Percentiles rank a stretch among this genome's conserved stretches.
Evolutionary conservation across 2,797 vertebrate species (phyloP).

Genomic region (Macropodus opercularis): DNA sequence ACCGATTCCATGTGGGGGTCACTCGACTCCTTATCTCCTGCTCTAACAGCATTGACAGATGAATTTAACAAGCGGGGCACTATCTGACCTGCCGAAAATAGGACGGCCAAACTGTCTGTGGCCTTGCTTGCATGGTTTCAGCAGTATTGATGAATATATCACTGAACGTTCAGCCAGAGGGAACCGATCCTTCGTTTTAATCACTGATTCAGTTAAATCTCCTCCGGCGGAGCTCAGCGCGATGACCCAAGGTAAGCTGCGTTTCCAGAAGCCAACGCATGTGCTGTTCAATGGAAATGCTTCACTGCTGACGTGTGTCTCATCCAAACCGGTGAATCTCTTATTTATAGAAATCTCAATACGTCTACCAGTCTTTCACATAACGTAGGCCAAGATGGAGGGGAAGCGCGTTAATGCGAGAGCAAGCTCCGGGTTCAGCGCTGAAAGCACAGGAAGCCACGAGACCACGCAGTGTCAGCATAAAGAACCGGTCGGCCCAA

Average conservation of each 20-base stretch:
- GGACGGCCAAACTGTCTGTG: constrained; percentile 45
- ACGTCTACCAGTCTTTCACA: no score
- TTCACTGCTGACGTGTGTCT: no score
- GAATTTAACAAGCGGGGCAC: constrained; percentile 65
- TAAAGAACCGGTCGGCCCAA: no score
- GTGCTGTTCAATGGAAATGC: constrained; percentile 31
- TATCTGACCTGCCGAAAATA: constrained; percentile 56
- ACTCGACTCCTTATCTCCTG: constrained; percentile 63
- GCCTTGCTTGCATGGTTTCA: constrained; percentile 60
- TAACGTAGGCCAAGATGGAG: no score
- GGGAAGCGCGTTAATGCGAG: no score
- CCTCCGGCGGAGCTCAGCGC: constrained; percentile 14
- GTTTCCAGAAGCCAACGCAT: constrained; percentile 23
- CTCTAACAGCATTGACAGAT: constrained; percentile 65
- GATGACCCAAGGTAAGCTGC: constrained; percentile 32
- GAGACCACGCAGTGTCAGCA: no score
- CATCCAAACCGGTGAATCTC: no score
- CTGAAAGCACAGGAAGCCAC: no score
- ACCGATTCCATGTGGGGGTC: constrained; percentile 53
- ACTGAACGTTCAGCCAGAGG: constrained; percentile 54
- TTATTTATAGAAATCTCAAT: no score
- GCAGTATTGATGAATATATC: constrained; percentile 71
- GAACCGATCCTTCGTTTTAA: constrained; percentile 50
- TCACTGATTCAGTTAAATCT: constrained; percentile 29
- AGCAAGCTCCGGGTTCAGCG: no score